phyloP scores from a whole-genome alignment of 2,797 vertebrate species.

The Basileuterus tristriatus region DNA sequence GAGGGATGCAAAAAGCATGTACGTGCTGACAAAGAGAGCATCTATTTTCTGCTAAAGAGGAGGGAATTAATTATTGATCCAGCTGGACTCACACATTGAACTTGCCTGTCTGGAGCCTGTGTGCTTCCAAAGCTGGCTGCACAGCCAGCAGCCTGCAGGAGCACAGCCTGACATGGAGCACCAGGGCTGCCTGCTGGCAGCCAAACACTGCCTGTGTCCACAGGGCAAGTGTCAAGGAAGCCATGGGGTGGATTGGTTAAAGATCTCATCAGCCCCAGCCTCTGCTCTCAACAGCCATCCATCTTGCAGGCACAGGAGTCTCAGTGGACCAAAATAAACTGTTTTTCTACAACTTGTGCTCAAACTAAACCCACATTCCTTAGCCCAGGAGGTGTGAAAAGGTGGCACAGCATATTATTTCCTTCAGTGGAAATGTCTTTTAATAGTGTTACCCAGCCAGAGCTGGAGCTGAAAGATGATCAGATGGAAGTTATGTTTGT shows the following conservation, averaged over 20 bases:
- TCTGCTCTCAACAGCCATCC: background rate
- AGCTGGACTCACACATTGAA: background rate
- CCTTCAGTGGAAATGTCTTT: background rate
- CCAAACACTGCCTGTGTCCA: background rate
- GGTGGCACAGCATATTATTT: background rate
- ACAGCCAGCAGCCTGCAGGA: background rate
- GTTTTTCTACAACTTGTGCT: background rate
- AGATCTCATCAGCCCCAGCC: background rate
- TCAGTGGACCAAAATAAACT: background rate
- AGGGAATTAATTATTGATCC: slow-evolving; percentile 66
- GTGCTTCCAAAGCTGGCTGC: background rate
- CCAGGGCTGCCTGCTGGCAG: background rate
- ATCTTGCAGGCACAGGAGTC: background rate
- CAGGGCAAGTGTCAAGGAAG: background rate
- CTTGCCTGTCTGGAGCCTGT: background rate
- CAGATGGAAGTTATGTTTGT: background rate
- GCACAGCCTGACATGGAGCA: background rate
- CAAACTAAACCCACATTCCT: background rate
- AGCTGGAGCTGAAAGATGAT: background rate
- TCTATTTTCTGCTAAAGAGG: slow-evolving; percentile 37
- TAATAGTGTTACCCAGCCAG: background rate
- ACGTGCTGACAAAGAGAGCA: background rate
- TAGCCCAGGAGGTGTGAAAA: background rate
- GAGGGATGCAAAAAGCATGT: background rate
- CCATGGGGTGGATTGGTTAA: background rate